Conservation (phyloP, 2,888 invertebrate species). For the Parnassius orleans region DNA sequence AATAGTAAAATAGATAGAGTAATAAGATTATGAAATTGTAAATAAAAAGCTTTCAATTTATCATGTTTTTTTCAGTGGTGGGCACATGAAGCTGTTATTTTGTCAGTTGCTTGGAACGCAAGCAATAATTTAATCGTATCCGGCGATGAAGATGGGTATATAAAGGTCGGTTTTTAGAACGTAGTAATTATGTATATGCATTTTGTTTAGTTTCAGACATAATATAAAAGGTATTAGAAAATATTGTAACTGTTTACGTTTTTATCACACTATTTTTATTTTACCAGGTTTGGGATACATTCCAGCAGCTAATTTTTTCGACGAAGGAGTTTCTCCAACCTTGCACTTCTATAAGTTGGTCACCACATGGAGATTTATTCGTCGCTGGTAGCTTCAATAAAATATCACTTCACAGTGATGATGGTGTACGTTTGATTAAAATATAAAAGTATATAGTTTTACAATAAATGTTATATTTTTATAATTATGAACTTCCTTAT, state of each 20-base stretch:
- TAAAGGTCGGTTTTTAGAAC: slow-evolving; percentile 80
- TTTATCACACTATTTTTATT: no score
- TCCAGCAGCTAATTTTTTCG: slow-evolving; percentile 92
- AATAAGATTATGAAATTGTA: no score
- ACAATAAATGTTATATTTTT: background rate
- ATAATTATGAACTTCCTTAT: no score
- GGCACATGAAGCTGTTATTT: slow-evolving; percentile 96
- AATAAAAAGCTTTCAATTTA: no score
- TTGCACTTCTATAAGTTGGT: slow-evolving; percentile 94
- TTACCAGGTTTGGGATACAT: slow-evolving; percentile 92
- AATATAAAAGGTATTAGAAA: no score
- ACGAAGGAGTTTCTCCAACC: slow-evolving; percentile 94
- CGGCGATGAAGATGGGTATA: slow-evolving; percentile 96
- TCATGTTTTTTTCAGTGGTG: slow-evolving; percentile 86
- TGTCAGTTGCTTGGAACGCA: slow-evolving; percentile 97
- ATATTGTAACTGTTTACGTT: no score
- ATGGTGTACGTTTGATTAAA: slow-evolving; percentile 85
- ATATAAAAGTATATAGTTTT: background rate
- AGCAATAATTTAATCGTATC: slow-evolving; percentile 95
- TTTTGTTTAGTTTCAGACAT: no score
- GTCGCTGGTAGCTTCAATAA: slow-evolving; percentile 96
- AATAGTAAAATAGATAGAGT: no score
- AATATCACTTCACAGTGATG: slow-evolving; percentile 94
- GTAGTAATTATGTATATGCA: no score
- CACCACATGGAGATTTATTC: slow-evolving; percentile 94